These are phyloP conservation scores for Meta bourneti DNA, from an alignment of 2,888 invertebrate species.

Conservation along the genomic window DNA sequence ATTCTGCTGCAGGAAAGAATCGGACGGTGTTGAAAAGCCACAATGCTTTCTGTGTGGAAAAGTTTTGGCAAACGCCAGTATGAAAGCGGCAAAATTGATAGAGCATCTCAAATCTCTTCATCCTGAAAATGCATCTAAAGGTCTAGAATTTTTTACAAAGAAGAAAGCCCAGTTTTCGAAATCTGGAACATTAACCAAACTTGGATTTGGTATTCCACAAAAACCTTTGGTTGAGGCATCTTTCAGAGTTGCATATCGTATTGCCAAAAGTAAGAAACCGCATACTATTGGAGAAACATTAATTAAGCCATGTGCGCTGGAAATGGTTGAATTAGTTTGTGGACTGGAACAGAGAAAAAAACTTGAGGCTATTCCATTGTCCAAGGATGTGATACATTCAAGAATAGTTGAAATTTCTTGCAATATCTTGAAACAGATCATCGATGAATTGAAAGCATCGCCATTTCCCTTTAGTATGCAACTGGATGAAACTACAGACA, in stretches of 20 bases:
- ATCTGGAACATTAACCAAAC: too few species aligned
- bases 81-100: slow-evolving; percentile 73
- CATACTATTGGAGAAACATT: slow-evolving; percentile 68
- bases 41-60: slow-evolving; percentile 69
- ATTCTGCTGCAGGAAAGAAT: slow-evolving; percentile 65
- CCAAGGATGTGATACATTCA: slow-evolving; percentile 60
- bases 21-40: slow-evolving; percentile 66
- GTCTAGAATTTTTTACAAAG: too few species aligned
- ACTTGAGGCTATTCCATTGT: slow-evolving; percentile 66
- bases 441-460: slow-evolving; percentile 56
- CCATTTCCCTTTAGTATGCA: slow-evolving; percentile 69
- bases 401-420: slow-evolving; percentile 67
- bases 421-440: slow-evolving; percentile 68
- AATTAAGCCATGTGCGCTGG: slow-evolving; percentile 64
- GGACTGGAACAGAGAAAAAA: slow-evolving; percentile 62
- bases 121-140: background rate
- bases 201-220: too few species aligned
- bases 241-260: slow-evolving; percentile 63
- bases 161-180: too few species aligned
- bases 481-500: slow-evolving; percentile 81
- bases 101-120: slow-evolving; percentile 63
- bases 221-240: background rate
- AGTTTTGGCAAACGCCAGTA: slow-evolving; percentile 68
- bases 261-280: slow-evolving; percentile 63
- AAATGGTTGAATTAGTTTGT: slow-evolving; percentile 56